Base-by-base conservation (phyloP, 2,797 vertebrate species). In the Antrozous pallidus region DNA sequence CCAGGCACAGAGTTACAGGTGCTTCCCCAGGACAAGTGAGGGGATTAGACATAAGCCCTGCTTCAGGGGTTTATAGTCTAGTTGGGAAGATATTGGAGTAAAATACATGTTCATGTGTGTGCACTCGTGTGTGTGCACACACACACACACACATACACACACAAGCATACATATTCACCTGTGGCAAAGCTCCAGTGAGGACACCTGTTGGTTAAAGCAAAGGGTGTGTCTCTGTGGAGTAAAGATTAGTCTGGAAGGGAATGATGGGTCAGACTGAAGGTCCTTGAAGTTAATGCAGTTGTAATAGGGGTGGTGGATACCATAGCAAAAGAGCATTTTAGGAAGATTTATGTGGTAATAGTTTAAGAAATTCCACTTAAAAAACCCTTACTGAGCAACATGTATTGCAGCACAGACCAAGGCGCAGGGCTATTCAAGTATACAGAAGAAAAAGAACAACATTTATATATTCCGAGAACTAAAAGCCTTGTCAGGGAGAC, bases 211-310 rank as follows among this genome's bases (percentile, higher is more conserved):
- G 28, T 87, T 80, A 77, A 91, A 77, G 78, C 31, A 70, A 94
- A 80, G 18, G 5, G 31, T 56, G 2, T 61, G 38, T 77, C 63
- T 93, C 77, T 84, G 61, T 28, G 28, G 65, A 91, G 22, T 69
- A 45, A 85, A 67, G 7, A 83, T 95, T 91, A 84, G 12, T 73
- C 56, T 74, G 10, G 33, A 79, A 87, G 81, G 45, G 51, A 81
- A 95, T 75, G 22, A 67, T 95, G 63, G 47, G 22, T 56, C 47
- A 93, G 54, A 78, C 49, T 84, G 33, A 95, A 96, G 65, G 51
- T 83, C 49, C 65, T 93, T 94, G 31, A 96, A 94, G 83, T 89
- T 94, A 92, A 79, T 85, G 47, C 70, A 38, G 31, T 91, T 96
- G 82, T 61, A 73, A 77, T 87, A 45, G 69, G 28, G 42, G 33